A percentile compares a stretch with the other conserved stretches of the same genome.
Evolutionary conservation across 2,888 invertebrate species (phyloP).

Genomic region (Eupeodes luniger): DNA sequence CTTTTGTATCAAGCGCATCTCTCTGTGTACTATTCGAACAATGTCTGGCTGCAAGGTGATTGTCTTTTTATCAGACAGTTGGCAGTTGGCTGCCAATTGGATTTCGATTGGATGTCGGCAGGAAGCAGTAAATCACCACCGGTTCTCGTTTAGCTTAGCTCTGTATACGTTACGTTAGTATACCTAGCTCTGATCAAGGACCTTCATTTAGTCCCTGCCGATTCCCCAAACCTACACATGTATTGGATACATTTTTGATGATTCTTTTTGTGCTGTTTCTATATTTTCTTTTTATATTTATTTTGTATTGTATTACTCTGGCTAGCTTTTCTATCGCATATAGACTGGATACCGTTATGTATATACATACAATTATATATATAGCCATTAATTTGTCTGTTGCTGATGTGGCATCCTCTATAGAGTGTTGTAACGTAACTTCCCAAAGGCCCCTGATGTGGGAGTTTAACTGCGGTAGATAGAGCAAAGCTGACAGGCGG

Average conservation of each 20-base stretch:
- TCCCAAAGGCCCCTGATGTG: conserved; percentile 40
- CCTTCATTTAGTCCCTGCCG: conserved; percentile 36
- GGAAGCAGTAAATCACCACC: conserved; percentile 63
- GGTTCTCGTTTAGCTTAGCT: not conserved
- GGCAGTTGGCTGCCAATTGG: conserved; percentile 60
- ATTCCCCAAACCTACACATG: too few species aligned
- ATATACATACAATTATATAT: not conserved
- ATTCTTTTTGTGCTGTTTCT: not conserved
- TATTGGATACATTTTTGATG: conserved; percentile 43
- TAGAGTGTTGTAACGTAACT: conserved; percentile 49
- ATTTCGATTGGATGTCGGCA: conserved; percentile 47
- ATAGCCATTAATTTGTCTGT: conserved; percentile 74
- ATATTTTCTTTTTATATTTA: not conserved
- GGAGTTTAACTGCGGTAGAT: conserved; percentile 49
- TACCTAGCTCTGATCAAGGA: conserved; percentile 31
- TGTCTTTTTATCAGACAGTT: conserved; percentile 60
- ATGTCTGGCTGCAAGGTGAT: conserved; percentile 57
- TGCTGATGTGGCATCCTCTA: conserved; percentile 71
- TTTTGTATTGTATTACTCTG: conserved; percentile 10
- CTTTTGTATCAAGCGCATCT: conserved; percentile 38
- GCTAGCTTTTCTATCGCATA: conserved; percentile 1
- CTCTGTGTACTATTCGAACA: not conserved
- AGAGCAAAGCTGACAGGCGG: conserved; percentile 21
- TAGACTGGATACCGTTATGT: conserved; percentile 7
- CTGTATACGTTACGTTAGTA: too few species aligned